Evolutionary conservation across 2,888 invertebrate genomes (phyloP).

Genomic region (Seira ritae): DNA sequence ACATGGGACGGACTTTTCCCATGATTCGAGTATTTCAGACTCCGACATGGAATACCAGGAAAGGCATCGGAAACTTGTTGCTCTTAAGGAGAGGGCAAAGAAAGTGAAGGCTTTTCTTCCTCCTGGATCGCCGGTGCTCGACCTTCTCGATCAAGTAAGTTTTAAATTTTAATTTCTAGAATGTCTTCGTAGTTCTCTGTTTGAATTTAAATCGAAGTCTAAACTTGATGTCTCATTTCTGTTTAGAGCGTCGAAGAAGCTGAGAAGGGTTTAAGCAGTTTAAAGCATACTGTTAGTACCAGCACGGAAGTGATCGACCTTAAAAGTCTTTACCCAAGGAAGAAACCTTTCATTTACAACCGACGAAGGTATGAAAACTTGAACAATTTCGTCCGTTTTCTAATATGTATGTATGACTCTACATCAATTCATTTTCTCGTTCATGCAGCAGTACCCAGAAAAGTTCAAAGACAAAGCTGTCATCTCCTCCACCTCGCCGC

Average conservation of each 20-base stretch:
- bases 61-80: conserved; percentile 68
- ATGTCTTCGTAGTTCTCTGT: neutral
- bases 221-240: neutral
- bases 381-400: neutral
- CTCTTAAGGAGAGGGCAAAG: conserved; percentile 69
- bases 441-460: conserved; percentile 46
- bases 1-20: conserved; percentile 73
- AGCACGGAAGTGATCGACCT: conserved; percentile 64
- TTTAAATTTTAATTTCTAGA: neutral
- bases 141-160: conserved; percentile 69
- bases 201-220: neutral
- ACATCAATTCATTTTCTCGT: no score
- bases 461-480: conserved; percentile 45
- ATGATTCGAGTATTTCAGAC: conserved; percentile 72
- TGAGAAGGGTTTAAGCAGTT: conserved; percentile 69
- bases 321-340: conserved; percentile 71
- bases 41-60: conserved; percentile 72
- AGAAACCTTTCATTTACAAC: conserved; percentile 59
- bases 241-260: conserved; percentile 71
- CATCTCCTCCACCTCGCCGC: conserved; percentile 39
- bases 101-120: conserved; percentile 72
- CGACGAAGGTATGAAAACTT: conserved; percentile 52
- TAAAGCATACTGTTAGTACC: conserved; percentile 48
- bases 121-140: conserved; percentile 71
- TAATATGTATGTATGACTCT: no score